These are phyloP conservation scores for Rhopalosiphum padi DNA, from an alignment of 1,140 invertebrate species.

Conservation along the genomic window DNA sequence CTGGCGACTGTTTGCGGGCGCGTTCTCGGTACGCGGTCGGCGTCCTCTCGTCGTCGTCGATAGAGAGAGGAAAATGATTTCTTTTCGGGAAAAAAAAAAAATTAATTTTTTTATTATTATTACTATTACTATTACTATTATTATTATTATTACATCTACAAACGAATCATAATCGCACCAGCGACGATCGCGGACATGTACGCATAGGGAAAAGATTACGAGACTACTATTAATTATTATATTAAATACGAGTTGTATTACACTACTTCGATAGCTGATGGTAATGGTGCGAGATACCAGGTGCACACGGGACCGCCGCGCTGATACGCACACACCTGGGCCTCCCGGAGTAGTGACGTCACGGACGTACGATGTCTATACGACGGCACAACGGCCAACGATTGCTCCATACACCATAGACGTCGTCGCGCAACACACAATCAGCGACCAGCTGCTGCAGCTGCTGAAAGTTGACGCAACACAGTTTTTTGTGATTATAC, in stretches of 20 bases:
- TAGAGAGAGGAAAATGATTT: constrained; percentile 14
- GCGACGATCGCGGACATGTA: constrained; percentile 36
- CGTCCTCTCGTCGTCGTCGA: background rate
- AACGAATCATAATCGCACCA: constrained; percentile 46
- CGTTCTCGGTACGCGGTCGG: background rate
- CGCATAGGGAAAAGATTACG: constrained; percentile 54
- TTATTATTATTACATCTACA: constrained; percentile 23
- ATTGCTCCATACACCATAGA: background rate
- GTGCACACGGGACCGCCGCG: constrained; percentile 10
- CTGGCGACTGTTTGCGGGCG: constrained; percentile 6
- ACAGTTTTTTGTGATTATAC: background rate
- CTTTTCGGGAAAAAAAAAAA: background rate
- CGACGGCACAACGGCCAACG: background rate
- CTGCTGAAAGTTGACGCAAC: background rate
- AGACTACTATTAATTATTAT: constrained; percentile 48
- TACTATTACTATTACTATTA: background rate
- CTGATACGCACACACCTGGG: constrained; percentile 53
- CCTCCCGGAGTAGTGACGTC: constrained; percentile 43
- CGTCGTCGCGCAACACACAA: background rate
- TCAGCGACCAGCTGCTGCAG: background rate
- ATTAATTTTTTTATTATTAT: background rate
- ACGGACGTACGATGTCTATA: constrained; percentile 23
- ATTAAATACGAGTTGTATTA: background rate
- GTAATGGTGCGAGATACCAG: constrained; percentile 48
- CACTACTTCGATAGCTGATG: constrained; percentile 25